A percentile compares a stretch with the other conserved stretches of the same genome.
phyloP scores from a whole-genome alignment of 2,797 vertebrate genomes.

The Morus bassanus region DNA sequence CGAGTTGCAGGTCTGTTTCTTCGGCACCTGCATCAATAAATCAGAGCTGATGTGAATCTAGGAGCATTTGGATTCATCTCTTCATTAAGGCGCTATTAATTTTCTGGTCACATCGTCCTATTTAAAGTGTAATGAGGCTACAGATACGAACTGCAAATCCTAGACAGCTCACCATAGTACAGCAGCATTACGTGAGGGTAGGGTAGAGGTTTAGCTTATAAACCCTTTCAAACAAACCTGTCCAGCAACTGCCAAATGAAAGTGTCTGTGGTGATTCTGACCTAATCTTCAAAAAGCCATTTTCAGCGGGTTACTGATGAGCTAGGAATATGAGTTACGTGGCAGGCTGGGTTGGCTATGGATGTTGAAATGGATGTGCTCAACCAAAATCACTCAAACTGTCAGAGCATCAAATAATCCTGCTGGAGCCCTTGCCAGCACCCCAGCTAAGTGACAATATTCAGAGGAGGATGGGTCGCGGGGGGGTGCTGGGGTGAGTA shows the following conservation, averaged over 20 bases:
- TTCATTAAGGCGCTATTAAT: neutral
- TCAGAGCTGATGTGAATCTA: neutral
- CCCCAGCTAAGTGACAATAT: neutral
- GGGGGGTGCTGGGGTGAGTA: neutral
- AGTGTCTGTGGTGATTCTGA: neutral
- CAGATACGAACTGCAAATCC: neutral
- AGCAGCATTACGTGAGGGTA: neutral
- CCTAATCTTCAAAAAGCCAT: neutral
- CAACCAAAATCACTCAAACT: neutral
- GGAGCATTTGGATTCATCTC: neutral
- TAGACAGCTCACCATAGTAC: neutral
- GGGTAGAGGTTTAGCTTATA: neutral
- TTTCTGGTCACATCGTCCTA: slow-evolving; percentile 29
- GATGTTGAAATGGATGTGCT: neutral
- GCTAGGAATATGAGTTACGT: neutral
- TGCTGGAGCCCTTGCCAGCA: neutral
- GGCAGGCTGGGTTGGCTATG: neutral
- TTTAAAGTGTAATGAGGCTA: slow-evolving; percentile 4
- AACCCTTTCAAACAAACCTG: neutral
- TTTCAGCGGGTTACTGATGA: neutral
- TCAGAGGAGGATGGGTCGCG: neutral
- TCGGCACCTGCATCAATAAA: neutral
- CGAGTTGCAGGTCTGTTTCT: neutral
- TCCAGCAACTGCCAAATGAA: neutral
- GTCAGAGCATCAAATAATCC: neutral